Evolutionary conservation across 2,888 invertebrate genomes (phyloP).

Genomic region (Seira musarum): DNA sequence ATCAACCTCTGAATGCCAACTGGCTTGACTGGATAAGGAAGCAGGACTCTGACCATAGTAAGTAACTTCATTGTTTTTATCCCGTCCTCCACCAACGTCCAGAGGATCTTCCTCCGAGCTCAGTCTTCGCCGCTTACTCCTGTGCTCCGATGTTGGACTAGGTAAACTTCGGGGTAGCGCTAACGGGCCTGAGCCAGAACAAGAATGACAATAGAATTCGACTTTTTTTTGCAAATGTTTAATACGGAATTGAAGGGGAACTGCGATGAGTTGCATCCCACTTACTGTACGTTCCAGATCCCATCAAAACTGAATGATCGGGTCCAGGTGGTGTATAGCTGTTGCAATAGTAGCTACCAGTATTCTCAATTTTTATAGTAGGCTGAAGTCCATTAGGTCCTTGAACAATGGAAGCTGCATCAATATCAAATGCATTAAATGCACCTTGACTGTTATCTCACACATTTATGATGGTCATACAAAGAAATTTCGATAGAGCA

Average conservation of each 20-base stretch:
- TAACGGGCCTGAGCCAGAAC: constrained; percentile 72
- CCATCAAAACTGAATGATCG: constrained; percentile 78
- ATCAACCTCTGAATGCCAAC: constrained; percentile 76
- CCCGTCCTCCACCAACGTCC: constrained; percentile 71
- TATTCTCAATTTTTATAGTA: constrained; percentile 87
- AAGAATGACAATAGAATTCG: constrained; percentile 2
- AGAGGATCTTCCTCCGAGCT: constrained; percentile 75
- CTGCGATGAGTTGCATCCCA: too few species aligned
- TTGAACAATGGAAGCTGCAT: constrained; percentile 94
- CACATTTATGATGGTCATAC: constrained; percentile 32
- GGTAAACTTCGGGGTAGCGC: constrained; percentile 73
- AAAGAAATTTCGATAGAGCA: background rate
- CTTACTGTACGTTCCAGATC: constrained; percentile 86
- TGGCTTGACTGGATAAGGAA: constrained; percentile 73
- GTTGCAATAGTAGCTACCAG: constrained; percentile 80
- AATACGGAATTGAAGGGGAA: too few species aligned
- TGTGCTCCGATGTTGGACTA: constrained; percentile 74
- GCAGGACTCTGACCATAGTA: constrained; percentile 76
- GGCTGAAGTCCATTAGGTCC: constrained; percentile 82
- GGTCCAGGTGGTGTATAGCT: constrained; percentile 83
- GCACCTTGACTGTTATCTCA: constrained; percentile 51
- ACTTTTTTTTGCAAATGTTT: too few species aligned
- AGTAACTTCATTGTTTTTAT: constrained; percentile 72
- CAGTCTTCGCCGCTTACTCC: constrained; percentile 75
- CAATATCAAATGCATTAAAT: constrained; percentile 70